Evolutionary conservation across 2,113 vertebrate species (phyloP), one percentile per base, ranked within the genome.

Genomic region (Notiomystis cincta): DNA sequence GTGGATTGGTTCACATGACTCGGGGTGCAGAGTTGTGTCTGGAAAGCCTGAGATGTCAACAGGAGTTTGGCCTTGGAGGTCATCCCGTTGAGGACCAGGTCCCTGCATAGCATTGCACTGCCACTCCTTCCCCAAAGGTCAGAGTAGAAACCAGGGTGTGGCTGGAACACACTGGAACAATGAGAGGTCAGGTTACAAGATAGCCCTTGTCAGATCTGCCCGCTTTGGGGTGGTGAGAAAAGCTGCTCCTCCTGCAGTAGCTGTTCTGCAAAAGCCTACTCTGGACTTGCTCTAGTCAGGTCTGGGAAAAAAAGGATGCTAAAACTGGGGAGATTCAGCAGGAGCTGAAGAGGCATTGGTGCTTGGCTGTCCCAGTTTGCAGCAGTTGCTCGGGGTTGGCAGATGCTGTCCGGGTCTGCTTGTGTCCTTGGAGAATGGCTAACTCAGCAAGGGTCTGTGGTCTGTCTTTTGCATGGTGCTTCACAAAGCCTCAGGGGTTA

Each of bases 341-440:
- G 60, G 48, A 89, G 31, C 21, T 48, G 48, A 44, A 37, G 70
- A 70, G 61, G 64, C 33, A 2, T 28, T 70, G n/a, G n/a, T 51
- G 54, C 79, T 78, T 35, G 84, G 58, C 83, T 51, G 45, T n/a
- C 65, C 79, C 8, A 1, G 3, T 28, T 54, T 47, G 73, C 58
- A 58, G 78, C 53, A 35, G 11, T 20, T 61, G 65, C 56, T 38
- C 35, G 2, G 1, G 11, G 8, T n/a, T 20, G 40, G 45, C 65
- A 60, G 54, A 10, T 0, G 0, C 38, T 42, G 23, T 31, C 66
- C 1, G 0, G 35, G 19, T 42, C 38, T 80, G 77, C 35, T 58
- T 11, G 1, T 72, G 20, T 45, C 78, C 13, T 4, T n/a, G 64
- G 31, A 38, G 61, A 76, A 14, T 10, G 48, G 48, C 28, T 18